A percentile compares a stretch with the other conserved stretches of the same genome.
These are phyloP conservation scores for Mormyrops boulengeri DNA, from an alignment of 2,797 vertebrate genomes.

Conservation along the genomic window DNA sequence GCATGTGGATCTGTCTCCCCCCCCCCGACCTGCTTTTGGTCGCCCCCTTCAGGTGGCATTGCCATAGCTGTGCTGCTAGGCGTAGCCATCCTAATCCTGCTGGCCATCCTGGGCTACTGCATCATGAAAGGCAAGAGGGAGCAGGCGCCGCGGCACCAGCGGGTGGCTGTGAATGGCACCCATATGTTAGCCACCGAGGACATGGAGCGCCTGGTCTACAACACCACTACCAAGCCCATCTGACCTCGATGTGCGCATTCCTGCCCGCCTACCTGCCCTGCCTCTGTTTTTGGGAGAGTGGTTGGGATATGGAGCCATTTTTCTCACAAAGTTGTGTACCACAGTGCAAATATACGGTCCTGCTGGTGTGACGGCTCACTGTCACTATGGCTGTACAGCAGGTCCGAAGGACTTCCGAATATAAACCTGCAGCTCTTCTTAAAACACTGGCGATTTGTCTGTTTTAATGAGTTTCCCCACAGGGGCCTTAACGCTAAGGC, in stretches of 20 bases:
- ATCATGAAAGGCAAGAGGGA: conserved; percentile 64
- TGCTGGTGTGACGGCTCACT: not conserved
- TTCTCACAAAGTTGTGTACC: not conserved
- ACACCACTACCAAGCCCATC: conserved; percentile 81
- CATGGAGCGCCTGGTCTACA: conserved; percentile 80
- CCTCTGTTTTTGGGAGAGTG: not conserved
- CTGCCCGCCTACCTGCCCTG: not conserved
- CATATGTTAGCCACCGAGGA: conserved; percentile 63
- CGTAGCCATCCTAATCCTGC: conserved; percentile 65
- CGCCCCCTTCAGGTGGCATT: conserved; percentile 53
- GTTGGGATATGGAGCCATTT: not conserved
- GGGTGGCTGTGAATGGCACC: conserved; percentile 58
- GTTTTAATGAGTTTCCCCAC: not conserved
- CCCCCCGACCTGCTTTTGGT: accelerated
- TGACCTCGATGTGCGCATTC: conserved; percentile 49
- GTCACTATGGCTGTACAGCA: not conserved
- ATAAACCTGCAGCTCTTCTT: not conserved
- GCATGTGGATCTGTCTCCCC: accelerated
- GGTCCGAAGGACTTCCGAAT: not conserved
- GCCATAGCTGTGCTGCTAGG: conserved; percentile 63
- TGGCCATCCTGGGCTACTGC: conserved; percentile 72
- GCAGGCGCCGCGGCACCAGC: conserved; percentile 48
- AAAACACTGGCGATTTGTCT: not conserved
- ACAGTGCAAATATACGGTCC: not conserved
- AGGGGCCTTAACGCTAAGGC: not conserved